These are phyloP conservation scores for Ctenodactylus gundi DNA, from an alignment of 2,113 vertebrate species.

Conservation along the genomic window DNA sequence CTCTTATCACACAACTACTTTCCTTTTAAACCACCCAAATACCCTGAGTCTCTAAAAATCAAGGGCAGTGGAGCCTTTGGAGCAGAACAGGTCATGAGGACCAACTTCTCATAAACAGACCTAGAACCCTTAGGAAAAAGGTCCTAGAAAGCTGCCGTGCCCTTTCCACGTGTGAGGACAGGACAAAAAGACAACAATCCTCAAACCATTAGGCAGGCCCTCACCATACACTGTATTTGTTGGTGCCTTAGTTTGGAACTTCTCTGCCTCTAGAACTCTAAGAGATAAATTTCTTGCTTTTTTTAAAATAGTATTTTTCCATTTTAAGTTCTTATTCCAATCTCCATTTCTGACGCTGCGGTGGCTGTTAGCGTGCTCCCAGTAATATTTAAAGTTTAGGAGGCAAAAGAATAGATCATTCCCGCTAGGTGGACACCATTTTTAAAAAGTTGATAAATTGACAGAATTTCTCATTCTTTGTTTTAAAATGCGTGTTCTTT, in stretches of 20 bases:
- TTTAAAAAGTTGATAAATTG: neutral
- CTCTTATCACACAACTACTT: neutral
- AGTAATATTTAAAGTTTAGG: conserved; percentile 24
- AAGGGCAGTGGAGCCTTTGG: neutral
- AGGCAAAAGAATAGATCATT: neutral
- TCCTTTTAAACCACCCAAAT: neutral
- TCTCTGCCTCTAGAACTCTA: neutral
- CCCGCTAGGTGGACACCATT: neutral
- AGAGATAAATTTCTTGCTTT: neutral
- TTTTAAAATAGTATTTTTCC: neutral
- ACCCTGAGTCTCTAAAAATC: neutral
- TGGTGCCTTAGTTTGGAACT: neutral
- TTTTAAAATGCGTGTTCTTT: neutral
- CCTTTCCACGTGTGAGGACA: neutral
- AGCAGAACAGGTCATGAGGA: neutral
- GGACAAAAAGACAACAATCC: neutral
- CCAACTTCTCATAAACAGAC: neutral
- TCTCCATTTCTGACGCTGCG: neutral
- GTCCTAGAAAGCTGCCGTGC: neutral
- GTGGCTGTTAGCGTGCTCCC: neutral
- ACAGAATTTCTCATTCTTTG: neutral
- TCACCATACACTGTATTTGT: neutral
- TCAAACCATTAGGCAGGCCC: neutral
- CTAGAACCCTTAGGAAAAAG: neutral
- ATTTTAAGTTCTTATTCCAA: conserved; percentile 13